phyloP scores from a whole-genome alignment of 2,113 vertebrate species.

The Sitta europaea region DNA sequence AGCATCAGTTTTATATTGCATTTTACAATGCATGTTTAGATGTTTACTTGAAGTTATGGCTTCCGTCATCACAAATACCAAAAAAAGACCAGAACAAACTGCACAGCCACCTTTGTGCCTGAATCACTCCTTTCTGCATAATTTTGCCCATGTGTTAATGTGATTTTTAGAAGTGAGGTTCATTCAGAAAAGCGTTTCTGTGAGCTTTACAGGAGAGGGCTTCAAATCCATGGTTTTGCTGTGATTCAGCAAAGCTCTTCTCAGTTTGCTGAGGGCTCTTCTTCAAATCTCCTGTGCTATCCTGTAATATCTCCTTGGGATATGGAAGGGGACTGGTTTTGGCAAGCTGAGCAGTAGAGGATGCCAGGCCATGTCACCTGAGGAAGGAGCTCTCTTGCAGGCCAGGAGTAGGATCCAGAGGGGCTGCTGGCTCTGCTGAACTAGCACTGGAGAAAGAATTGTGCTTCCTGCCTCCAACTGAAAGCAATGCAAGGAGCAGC shows the following conservation, averaged over 20 bases:
- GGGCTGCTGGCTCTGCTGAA: neutral
- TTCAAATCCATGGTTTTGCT: neutral
- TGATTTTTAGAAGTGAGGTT: neutral
- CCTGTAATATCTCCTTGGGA: neutral
- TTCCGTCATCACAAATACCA: conserved; percentile 34
- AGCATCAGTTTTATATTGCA: neutral
- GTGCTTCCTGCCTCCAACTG: neutral
- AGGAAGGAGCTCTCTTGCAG: neutral
- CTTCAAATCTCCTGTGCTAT: neutral
- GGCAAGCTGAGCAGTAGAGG: neutral
- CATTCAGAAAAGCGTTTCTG: neutral
- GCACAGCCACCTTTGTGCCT: conserved; percentile 36
- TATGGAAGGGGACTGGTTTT: neutral
- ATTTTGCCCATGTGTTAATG: neutral
- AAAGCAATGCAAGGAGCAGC: neutral
- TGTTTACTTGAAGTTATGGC: conserved; percentile 31
- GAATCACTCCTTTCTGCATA: neutral
- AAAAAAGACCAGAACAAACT: conserved; percentile 6
- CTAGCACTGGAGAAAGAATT: neutral
- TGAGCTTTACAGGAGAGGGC: neutral
- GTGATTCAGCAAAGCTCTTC: neutral
- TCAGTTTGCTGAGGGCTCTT: neutral
- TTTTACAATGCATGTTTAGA: conserved; percentile 25
- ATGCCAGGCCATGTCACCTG: neutral
- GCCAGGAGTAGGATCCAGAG: neutral